Base-by-base conservation (phyloP, 2,888 invertebrate genomes). In the Chalcis sispes region DNA sequence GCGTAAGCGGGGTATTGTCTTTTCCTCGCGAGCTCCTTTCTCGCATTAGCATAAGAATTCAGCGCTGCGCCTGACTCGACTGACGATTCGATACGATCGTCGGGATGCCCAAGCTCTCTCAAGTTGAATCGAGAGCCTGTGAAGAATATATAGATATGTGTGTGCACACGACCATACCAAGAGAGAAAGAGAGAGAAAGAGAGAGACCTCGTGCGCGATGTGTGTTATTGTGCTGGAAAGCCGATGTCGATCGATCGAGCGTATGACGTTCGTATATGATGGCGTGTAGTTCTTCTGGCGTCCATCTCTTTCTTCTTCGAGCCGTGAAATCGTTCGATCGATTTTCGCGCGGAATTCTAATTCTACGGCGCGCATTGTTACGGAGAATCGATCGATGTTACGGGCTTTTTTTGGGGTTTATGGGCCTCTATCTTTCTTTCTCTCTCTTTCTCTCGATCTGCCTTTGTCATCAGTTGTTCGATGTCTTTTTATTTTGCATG, bases 31-130 rank as follows among this genome's bases (percentile, higher is more conserved):
- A 7, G 88, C 87, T 88, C 88, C 88, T 88, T 88, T 88, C 88
- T 88, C 88, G 88, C 85, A 88, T 88, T 88, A 88, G 87, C 88
- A 88, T 88, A 88, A 88, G 88, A 88, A 88, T 88, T 88, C 88
- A 88, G 88, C 88, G 87, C 72, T 88, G 88, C 86, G 83, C 88
- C 85, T 88, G 88, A 88, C 82, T 80, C 78, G 88, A 87, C 85
- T 88, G 82, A 83, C 86, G 85, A 88, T 87, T 79, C n/a, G n/a
- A n/a, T n/a, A n/a, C n/a, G n/a, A 7, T 15, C 32, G 56, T 10
- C 40, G 32, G 36, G 59, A 65, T 25, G 42, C 18, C 1, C 46
- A 27, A 81, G 71, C 81, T 79, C 81, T 80, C 79, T 80, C 84
- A 85, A 85, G 86, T 86, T 86, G 83, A 84, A 83, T 8, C 46